A percentile compares a stretch with the other conserved stretches of the same genome.
phyloP scores from a whole-genome alignment of 1,140 invertebrate species.

The Neodiprion virginianus region DNA sequence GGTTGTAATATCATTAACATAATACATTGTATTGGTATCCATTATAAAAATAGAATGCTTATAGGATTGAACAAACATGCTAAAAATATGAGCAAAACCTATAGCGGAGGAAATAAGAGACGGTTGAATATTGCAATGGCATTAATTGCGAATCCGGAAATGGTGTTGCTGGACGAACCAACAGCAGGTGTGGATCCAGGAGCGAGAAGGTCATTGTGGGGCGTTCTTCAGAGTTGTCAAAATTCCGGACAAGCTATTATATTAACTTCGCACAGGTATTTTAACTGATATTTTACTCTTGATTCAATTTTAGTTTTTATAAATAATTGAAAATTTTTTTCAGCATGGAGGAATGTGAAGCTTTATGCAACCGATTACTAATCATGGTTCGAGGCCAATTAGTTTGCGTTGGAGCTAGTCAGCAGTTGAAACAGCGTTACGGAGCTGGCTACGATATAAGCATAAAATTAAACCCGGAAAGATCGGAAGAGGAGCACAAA shows the following conservation, averaged over 20 bases:
- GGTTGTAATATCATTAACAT: not conserved
- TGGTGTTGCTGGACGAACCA: slow-evolving; percentile 80
- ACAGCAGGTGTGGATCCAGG: slow-evolving; percentile 85
- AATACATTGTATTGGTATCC: not conserved
- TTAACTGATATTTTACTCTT: slow-evolving; percentile 1
- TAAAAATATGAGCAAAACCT: slow-evolving; percentile 62
- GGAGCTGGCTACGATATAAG: slow-evolving; percentile 63
- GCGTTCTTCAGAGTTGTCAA: slow-evolving; percentile 69
- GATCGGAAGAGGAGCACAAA: slow-evolving; percentile 32
- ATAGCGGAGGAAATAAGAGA: slow-evolving; percentile 93
- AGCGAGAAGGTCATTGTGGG: slow-evolving; percentile 81
- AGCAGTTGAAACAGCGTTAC: slow-evolving; percentile 71
- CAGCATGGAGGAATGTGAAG: slow-evolving; percentile 93
- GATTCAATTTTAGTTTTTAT: slow-evolving; percentile 10
- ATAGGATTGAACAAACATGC: slow-evolving; percentile 49
- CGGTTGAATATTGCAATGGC: slow-evolving; percentile 95
- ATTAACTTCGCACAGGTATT: slow-evolving; percentile 77
- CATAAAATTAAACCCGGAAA: slow-evolving; percentile 34
- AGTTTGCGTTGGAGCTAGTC: slow-evolving; percentile 73
- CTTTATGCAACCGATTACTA: slow-evolving; percentile 81
- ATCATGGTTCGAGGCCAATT: slow-evolving; percentile 89
- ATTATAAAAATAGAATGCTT: slow-evolving; percentile 10
- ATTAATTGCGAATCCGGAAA: slow-evolving; percentile 77
- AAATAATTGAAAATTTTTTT: slow-evolving; percentile 28
- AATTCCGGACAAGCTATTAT: slow-evolving; percentile 74